Base-by-base conservation (phyloP, 2,113 vertebrate genomes). In the Paratilapia polleni region DNA sequence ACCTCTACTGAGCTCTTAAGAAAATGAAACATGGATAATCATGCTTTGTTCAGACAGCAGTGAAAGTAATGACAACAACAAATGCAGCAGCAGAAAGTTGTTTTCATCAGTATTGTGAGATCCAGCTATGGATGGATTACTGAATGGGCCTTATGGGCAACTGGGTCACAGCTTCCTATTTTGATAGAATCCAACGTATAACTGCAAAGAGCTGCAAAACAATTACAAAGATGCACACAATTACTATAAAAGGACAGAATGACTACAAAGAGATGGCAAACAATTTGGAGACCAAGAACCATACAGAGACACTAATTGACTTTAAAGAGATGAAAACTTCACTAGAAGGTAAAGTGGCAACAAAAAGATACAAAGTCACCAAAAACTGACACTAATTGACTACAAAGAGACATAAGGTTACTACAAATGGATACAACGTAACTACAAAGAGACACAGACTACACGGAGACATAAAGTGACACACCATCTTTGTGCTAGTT, bases 1-100 rank as follows among this genome's bases (percentile, higher is more conserved):
- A 26, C 78, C 52, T 70, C 62, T 10, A 58, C 8, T 49, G 34
- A 84, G 76, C 64, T 83, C 28, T 54, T 60, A 7, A 62, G 62
- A 76, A 78, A 28, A 74, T 68, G 14, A 41, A 68, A 75, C 24
- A 22, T 14, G 75, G 63, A 52, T 60, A 34, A 56, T 49, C 24
- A 49, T 1, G 11, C 36, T 74, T 49, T 70, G 43, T 80, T 80
- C 61, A 81, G 43, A 60, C 57, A 41, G 43, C 49, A 47, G 31
- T 22, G 68, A 13, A 4, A 62, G 34, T 20, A 62, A 43, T 34
- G 13, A 17, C 36, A 3, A 17, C 9, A 8, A 3, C 26, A 2
- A 43, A 36, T 28, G 43, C 24, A 57, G 26, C 68, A 73, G 5
- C 62, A 73, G 43, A 31, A 73, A n/a, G 26, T 34, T 73, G 68